Evolutionary conservation across 2,113 vertebrate species (phyloP).

Genomic region (Burhinus oedicnemus): DNA sequence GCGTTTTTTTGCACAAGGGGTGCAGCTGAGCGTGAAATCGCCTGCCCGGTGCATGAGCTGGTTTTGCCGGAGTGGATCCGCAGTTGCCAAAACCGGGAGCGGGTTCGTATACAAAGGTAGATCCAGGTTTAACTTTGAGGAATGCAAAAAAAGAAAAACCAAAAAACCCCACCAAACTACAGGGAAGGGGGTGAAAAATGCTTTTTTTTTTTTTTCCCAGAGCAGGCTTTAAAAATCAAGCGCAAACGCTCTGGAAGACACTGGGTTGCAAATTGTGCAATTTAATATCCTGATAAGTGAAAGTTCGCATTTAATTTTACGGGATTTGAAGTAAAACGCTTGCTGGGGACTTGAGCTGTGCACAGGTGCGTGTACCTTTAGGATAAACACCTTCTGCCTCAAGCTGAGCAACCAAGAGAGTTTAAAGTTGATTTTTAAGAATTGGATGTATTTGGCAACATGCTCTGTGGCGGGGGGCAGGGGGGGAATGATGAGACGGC

Average conservation of each 20-base stretch:
- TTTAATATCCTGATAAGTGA: background rate
- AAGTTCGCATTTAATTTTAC: background rate
- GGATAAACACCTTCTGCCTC: background rate
- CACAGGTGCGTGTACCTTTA: too few species aligned
- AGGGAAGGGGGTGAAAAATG: background rate
- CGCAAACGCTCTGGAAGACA: background rate
- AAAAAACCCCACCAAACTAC: background rate
- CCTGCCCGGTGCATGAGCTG: too few species aligned
- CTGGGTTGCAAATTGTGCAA: background rate
- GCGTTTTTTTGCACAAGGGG: background rate
- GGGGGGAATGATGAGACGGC: too few species aligned
- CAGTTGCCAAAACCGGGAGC: background rate
- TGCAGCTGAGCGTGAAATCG: background rate
- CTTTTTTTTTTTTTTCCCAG: background rate
- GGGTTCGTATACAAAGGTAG: background rate
- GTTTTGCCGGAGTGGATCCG: background rate
- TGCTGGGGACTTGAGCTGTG: background rate
- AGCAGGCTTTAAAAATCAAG: background rate
- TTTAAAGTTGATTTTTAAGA: background rate
- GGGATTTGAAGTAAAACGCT: background rate
- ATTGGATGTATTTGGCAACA: background rate
- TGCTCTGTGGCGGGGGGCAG: background rate
- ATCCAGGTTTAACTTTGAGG: background rate
- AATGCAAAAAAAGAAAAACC: background rate
- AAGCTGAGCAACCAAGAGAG: background rate